Evolutionary conservation across 2,888 invertebrate species (phyloP).

Genomic region (Drosophila mimetica): DNA sequence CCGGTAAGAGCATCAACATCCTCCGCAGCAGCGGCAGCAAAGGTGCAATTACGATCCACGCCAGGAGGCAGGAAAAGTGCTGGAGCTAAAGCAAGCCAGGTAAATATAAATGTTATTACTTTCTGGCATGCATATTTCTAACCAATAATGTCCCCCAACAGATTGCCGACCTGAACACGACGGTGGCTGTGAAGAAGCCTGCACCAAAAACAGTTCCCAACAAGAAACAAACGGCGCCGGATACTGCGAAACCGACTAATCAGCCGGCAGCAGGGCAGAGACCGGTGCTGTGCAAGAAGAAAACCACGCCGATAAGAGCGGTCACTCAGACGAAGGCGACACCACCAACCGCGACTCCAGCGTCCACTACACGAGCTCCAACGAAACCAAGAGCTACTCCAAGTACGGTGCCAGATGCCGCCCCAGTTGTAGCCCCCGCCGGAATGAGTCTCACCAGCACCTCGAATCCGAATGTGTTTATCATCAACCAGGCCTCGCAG

Average conservation of each 20-base stretch:
- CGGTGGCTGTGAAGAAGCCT: background rate
- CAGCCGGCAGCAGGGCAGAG: background rate
- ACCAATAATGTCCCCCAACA: background rate
- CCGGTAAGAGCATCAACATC: slow-evolving; percentile 11
- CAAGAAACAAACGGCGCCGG: background rate
- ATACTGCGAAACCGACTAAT: background rate
- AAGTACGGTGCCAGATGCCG: background rate
- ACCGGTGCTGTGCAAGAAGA: background rate
- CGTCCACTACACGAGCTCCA: background rate
- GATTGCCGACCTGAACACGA: background rate
- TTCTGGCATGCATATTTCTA: too few species aligned
- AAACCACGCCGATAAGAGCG: slow-evolving; percentile 5
- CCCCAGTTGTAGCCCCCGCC: background rate
- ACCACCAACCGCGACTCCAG: background rate
- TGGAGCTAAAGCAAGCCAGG: slow-evolving; percentile 2
- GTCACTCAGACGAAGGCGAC: background rate
- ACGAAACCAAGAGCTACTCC: background rate
- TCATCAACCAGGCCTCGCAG: slow-evolving; percentile 53
- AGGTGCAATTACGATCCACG: background rate
- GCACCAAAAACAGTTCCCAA: background rate
- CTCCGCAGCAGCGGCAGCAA: background rate
- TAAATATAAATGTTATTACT: too few species aligned
- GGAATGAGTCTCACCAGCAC: slow-evolving; percentile 7
- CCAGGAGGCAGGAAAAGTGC: background rate
- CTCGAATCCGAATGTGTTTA: slow-evolving; percentile 48